Evolutionary conservation across 1,140 invertebrate genomes (phyloP).

Genomic region (Battus philenor): DNA sequence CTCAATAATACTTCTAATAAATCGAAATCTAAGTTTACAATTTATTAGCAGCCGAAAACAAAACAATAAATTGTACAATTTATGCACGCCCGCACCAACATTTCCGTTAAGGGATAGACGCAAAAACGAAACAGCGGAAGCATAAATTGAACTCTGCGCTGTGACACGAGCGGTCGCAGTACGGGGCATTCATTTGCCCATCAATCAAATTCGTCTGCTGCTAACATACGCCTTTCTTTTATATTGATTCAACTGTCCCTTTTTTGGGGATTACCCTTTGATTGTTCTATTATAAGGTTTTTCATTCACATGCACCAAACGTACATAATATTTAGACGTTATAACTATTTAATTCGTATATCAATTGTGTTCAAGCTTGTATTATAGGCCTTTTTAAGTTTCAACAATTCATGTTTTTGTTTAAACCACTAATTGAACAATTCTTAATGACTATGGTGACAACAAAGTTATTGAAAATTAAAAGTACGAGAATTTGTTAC

Average conservation of each 20-base stretch:
- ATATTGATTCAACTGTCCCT: constrained; percentile 28
- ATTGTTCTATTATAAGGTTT: too few relatives aligned
- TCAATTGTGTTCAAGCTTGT: too few relatives aligned
- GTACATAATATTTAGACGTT: too few relatives aligned
- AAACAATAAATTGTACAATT: constrained; percentile 45
- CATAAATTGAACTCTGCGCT: constrained; percentile 56
- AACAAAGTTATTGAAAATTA: too few relatives aligned
- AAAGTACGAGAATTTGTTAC: too few relatives aligned
- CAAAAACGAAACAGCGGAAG: constrained; percentile 55
- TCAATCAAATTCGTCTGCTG: constrained; percentile 58
- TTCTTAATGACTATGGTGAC: too few relatives aligned
- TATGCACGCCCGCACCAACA: constrained; percentile 36
- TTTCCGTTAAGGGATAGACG: constrained; percentile 46
- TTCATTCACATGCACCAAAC: too few relatives aligned
- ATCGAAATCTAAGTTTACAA: neutral
- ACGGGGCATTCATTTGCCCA: constrained; percentile 47
- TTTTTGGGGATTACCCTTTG: too few relatives aligned
- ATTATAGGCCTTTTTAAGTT: too few relatives aligned
- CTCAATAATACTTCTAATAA: neutral
- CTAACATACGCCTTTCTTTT: constrained; percentile 35
- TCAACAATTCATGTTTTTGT: too few relatives aligned
- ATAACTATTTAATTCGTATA: too few relatives aligned
- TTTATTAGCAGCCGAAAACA: constrained; percentile 18
- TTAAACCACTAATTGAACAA: too few relatives aligned
- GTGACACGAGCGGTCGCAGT: constrained; percentile 44